Base-by-base conservation (phyloP, 2,888 invertebrate genomes). In the Unio pictorum region DNA sequence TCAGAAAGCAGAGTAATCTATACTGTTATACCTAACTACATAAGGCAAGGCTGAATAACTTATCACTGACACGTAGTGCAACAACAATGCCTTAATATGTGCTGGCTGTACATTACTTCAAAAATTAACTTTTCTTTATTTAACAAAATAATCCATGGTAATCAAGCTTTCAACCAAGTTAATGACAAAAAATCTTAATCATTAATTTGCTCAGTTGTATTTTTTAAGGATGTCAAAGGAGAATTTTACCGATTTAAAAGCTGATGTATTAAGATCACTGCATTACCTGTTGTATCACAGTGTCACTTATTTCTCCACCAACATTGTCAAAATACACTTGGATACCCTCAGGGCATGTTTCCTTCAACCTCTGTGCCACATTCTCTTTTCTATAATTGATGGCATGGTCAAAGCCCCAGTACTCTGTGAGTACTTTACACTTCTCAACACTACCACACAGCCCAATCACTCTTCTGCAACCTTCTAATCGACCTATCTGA, bases 311-410 rank as follows among this genome's bases (percentile, higher is more conserved):
- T 17, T 80, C 79, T 1, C 90, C 90, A 3, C 90, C 91, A 45
- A 90, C 90, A 83, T 91, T 91, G 78, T 91, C 91, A 85, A 90
- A 90, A 76, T 90, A 91, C 20, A 87, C 82, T 79, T 90, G 85
- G 4, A 90, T 80, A 18, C 90, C 90, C 59, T 83, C 74, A 45
- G 89, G 88, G 72, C 90, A 90, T 3, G 76, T 23, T 56, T 81
- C 75, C 28, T 72, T 72, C 65, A 91, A 68, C 59, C 78, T 77
- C 5, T 81, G 77, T 20, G 72, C 63, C 4, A 90, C 80, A 66
- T 88, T 73, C 26, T 87, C 86, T 11, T 81, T 81, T 70, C 89
- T 89, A 76, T 90, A 90, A 78, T 90, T 89, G 56, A 91, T 86
- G 18, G 90, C 87, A 15, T 74, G 78, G 79, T 87, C 84, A 80